Evolutionary conservation across 1,140 invertebrate genomes (phyloP).

Genomic region (Temnothorax longispinosus): DNA sequence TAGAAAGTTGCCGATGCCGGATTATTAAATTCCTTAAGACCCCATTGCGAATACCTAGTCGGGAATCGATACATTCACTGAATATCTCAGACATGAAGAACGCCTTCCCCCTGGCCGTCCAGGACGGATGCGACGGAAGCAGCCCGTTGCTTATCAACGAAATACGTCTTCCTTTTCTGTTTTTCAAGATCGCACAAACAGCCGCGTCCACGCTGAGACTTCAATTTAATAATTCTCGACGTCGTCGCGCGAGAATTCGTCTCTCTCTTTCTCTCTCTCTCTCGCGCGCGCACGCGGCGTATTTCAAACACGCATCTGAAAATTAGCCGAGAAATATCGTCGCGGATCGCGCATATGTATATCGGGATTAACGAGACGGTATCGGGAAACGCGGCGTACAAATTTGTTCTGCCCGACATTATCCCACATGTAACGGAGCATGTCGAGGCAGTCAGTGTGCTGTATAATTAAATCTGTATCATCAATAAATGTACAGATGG

Average conservation of each 20-base stretch:
- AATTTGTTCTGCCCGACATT: slow-evolving; percentile 53
- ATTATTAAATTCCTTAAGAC: slow-evolving; percentile 86
- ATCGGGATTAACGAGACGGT: slow-evolving; percentile 38
- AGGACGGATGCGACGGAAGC: slow-evolving; percentile 50
- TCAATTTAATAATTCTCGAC: slow-evolving; percentile 37
- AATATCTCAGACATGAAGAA: slow-evolving; percentile 83
- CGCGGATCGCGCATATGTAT: neutral
- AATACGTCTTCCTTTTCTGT: slow-evolving; percentile 19
- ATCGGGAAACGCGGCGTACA: slow-evolving; percentile 22
- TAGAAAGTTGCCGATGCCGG: slow-evolving; percentile 83
- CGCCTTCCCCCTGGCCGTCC: slow-evolving; percentile 63
- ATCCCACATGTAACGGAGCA: slow-evolving; percentile 53
- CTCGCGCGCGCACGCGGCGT: neutral
- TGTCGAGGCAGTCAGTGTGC: slow-evolving; percentile 50
- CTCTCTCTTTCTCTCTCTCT: neutral
- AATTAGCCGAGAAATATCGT: slow-evolving; percentile 37
- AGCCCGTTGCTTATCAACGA: slow-evolving; percentile 25
- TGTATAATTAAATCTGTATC: slow-evolving; percentile 63
- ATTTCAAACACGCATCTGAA: slow-evolving; percentile 41
- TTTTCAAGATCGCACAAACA: neutral
- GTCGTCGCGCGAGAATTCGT: slow-evolving; percentile 4
- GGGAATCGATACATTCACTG: slow-evolving; percentile 85
- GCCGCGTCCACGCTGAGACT: slow-evolving; percentile 12
- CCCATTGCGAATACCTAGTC: slow-evolving; percentile 84
- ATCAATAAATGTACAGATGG: slow-evolving; percentile 55